A percentile compares a stretch with the other conserved stretches of the same genome.
These are phyloP conservation scores for Tubiluchus corallicola DNA, from an alignment of 2,888 invertebrate species.

Conservation along the genomic window DNA sequence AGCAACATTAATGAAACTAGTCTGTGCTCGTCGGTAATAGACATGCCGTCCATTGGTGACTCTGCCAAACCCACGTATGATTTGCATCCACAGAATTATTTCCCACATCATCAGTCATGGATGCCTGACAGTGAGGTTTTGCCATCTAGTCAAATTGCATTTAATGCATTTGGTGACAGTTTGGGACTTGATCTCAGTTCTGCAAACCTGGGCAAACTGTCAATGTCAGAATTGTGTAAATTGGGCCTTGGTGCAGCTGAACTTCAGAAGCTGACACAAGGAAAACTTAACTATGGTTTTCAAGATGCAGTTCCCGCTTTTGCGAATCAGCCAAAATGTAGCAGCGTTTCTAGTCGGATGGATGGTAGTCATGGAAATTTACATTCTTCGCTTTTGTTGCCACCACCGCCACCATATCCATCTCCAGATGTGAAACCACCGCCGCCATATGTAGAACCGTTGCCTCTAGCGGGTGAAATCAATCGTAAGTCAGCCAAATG, in stretches of 20 bases:
- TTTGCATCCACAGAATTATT: not conserved
- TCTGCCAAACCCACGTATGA: not conserved
- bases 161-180: constrained; percentile 1
- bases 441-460: constrained; percentile 6
- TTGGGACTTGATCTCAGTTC: not conserved
- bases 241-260: not conserved
- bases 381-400: constrained; percentile 2
- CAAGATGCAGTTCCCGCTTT: not conserved
- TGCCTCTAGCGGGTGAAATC: constrained; percentile 8
- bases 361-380: not conserved
- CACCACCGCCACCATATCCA: constrained; percentile 9
- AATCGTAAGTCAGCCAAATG: too few relatives aligned
- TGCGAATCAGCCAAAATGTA: too few relatives aligned
- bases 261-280: not conserved
- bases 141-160: not conserved
- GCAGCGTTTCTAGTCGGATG: too few relatives aligned
- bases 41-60: not conserved
- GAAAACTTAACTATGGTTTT: not conserved
- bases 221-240: constrained; percentile 1
- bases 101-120: not conserved
- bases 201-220: not conserved
- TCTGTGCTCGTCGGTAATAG: constrained; percentile 9
- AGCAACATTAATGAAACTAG: constrained; percentile 11
- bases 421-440: constrained; percentile 9
- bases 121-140: not conserved